These are phyloP conservation scores for Rhinoraja longicauda DNA, from an alignment of 2,797 vertebrate genomes.

Conservation along the genomic window DNA sequence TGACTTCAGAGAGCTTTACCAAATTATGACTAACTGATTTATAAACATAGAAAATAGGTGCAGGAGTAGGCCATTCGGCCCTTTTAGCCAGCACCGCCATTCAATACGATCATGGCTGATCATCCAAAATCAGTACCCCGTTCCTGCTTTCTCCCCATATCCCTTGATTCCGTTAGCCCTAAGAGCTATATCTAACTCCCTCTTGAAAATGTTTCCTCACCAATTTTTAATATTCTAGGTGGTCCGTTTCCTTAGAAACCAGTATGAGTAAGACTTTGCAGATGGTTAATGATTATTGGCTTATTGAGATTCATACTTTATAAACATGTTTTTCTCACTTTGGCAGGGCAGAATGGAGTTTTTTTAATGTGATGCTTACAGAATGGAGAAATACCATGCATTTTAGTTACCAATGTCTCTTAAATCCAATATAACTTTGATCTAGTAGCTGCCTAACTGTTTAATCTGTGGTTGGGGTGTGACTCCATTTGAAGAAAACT, in stretches of 20 bases:
- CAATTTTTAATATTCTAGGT: background rate
- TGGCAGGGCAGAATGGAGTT: background rate
- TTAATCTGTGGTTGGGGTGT: background rate
- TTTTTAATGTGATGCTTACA: background rate
- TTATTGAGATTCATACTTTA: background rate
- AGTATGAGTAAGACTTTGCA: background rate
- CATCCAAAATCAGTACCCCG: no score
- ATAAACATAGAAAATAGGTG: background rate
- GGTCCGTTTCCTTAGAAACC: background rate
- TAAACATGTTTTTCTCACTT: background rate
- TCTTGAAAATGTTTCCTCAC: background rate
- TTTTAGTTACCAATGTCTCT: background rate
- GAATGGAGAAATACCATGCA: background rate
- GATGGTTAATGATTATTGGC: background rate
- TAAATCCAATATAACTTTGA: background rate
- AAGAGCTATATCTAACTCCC: no score
- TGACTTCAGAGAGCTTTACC: background rate
- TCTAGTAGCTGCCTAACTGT: background rate
- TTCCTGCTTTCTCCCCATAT: no score
- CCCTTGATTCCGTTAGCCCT: no score
- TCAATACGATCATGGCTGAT: no score
- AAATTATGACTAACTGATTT: background rate
- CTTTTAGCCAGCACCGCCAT: no score
- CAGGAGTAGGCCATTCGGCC: no score
- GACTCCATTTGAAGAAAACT: slow-evolving; percentile 4